Percentiles rank a stretch among this genome's conserved stretches.
phyloP scores from a whole-genome alignment of 2,888 invertebrate species.

The Protodeltote pygarga region DNA sequence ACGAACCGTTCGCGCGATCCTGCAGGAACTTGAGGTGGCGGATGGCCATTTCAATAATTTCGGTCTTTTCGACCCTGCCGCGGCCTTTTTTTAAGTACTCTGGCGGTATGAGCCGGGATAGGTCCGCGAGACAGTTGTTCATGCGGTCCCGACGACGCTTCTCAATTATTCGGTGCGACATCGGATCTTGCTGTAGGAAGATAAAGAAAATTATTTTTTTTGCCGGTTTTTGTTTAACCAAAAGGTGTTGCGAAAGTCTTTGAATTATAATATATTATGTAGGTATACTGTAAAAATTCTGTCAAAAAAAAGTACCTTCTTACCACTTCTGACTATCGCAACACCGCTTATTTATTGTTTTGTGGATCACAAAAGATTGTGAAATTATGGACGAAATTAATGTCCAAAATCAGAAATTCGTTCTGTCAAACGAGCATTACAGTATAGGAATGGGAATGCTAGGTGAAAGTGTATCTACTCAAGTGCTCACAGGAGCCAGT shows the following conservation, averaged over 20 bases:
- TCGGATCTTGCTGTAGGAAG: conserved; percentile 93
- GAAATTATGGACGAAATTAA: too few relatives aligned
- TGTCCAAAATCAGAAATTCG: too few relatives aligned
- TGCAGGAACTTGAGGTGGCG: conserved; percentile 97
- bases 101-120: conserved; percentile 96
- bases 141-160: conserved; percentile 97
- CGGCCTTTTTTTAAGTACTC: conserved; percentile 98
- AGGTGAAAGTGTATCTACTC: too few relatives aligned
- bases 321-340: too few relatives aligned
- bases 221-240: background rate
- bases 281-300: too few relatives aligned
- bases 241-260: background rate
- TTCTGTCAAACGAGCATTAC: too few relatives aligned
- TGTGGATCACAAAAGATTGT: too few relatives aligned
- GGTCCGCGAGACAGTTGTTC: conserved; percentile 98
- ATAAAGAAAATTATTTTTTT: conserved; percentile 14
- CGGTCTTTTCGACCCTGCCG: conserved; percentile 98
- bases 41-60: conserved; percentile 99
- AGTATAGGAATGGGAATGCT: too few relatives aligned
- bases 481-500: too few relatives aligned
- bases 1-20: conserved; percentile 86
- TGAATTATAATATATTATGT: background rate
- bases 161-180: conserved; percentile 99
- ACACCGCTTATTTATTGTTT: too few relatives aligned
- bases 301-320: too few relatives aligned